phyloP scores from a whole-genome alignment of 2,113 vertebrate genomes.

The Physeter macrocephalus region DNA sequence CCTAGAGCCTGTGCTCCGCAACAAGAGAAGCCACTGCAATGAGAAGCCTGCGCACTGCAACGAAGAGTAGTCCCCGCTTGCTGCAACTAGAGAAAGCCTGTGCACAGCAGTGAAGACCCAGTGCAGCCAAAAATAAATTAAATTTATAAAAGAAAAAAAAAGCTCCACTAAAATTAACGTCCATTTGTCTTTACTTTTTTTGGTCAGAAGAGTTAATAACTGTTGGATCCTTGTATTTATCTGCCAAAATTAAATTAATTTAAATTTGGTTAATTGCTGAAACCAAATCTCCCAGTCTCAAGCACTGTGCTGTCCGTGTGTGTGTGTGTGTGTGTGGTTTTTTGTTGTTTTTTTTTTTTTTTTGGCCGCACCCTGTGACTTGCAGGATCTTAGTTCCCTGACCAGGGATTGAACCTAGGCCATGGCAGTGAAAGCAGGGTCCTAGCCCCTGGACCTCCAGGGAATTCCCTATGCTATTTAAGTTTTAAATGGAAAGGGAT shows the following conservation, averaged over 20 bases:
- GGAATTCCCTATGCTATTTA: not conserved
- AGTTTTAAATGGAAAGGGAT: not conserved
- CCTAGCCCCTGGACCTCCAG: not conserved
- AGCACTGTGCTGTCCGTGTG: not conserved
- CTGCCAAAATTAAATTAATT: not conserved
- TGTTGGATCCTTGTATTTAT: not conserved
- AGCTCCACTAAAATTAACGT: not conserved
- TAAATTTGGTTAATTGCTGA: not conserved
- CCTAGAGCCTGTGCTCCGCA: no score
- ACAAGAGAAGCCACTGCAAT: no score
- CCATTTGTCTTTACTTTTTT: constrained; percentile 18
- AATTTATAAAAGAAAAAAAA: not conserved
- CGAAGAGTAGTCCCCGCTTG: no score
- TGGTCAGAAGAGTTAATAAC: not conserved
- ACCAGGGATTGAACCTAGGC: not conserved
- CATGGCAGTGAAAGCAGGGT: not conserved
- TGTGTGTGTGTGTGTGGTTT: no score
- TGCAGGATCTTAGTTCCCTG: not conserved
- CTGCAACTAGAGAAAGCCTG: no score
- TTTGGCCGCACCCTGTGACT: not conserved
- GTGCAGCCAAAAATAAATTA: no score
- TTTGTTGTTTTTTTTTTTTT: rapidly evolving
- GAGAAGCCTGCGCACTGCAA: no score
- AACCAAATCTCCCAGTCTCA: not conserved
- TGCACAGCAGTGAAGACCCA: no score